phyloP scores from a whole-genome alignment of 2,113 vertebrate species.

The Emydocephalus ijimae region DNA sequence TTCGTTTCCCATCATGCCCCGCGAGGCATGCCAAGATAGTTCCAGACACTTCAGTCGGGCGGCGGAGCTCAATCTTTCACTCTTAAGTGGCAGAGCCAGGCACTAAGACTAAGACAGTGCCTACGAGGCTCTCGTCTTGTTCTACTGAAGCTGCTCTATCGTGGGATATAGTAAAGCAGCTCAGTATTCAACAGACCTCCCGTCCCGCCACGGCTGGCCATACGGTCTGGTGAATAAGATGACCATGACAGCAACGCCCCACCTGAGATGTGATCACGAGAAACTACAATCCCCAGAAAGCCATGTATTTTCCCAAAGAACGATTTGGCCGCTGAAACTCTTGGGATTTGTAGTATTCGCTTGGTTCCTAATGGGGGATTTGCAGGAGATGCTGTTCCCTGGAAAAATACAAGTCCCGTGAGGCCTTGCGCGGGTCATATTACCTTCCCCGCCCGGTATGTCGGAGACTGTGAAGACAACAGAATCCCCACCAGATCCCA shows the following conservation, averaged over 20 bases:
- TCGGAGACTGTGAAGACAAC: slow-evolving; percentile 35
- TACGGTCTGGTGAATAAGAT: not conserved
- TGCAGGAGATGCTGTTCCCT: not conserved
- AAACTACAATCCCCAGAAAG: slow-evolving; percentile 7
- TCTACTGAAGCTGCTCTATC: not conserved
- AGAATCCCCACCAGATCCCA: not conserved
- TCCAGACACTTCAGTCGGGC: not conserved
- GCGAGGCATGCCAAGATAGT: not conserved
- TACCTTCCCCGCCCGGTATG: slow-evolving; percentile 44
- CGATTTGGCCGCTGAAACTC: not conserved
- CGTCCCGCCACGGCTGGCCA: no score
- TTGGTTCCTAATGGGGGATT: not conserved
- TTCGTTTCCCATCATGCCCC: not conserved
- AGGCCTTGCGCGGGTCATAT: slow-evolving; percentile 36
- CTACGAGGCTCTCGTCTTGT: not conserved
- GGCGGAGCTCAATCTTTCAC: not conserved
- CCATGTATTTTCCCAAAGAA: not conserved
- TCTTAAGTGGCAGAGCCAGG: not conserved
- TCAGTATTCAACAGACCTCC: no score
- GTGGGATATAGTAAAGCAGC: not conserved
- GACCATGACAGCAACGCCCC: not conserved
- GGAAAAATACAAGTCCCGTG: slow-evolving; percentile 59
- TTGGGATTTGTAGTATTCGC: slow-evolving; percentile 55
- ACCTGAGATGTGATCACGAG: not conserved
- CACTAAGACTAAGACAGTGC: slow-evolving; percentile 48